Evolutionary conservation across 1,140 invertebrate genomes (phyloP), one percentile per base, ranked within the genome.

Genomic region (Diorhabda elongata): DNA sequence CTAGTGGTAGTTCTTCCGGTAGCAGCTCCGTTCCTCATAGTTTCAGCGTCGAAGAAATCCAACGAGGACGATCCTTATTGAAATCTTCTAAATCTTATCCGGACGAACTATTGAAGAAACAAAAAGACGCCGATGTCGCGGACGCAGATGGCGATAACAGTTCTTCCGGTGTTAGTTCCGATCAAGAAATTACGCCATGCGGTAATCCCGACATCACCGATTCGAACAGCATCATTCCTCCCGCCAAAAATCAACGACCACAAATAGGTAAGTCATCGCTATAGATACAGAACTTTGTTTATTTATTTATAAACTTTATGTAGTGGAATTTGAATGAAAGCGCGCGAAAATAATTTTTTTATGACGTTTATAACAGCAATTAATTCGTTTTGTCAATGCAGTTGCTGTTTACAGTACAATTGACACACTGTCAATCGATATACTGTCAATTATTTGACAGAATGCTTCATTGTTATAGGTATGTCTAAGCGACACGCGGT

Each of bases 1-100:
- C 71, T 81, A 88, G 87, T 78, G 89, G 85, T 56, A 88, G 87
- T 76, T 88, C 87, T 76, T 88, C 87, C 2, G 89, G 89, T 3
- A 92, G 90, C 42, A 86, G 89, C 60, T 91, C 90, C 3, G 85
- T 94, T 77, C 90, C 91, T 52, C 92, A 93, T 77, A 92, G 91
- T 52, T 91, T 94, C 80, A 93, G 90, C 65, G 92, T 93, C 58
- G 92, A 94, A 76, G 92, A 95, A 80, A 94, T 95, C 61, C 92
- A 93, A 78, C 93, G 92, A 80, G 91, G 92, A 58, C 85, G 91
- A 68, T 92, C 91, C 60, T 88, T 91, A 76, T 83, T 95, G 42
- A 94, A 94, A 79, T 91, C 89, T 62, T 94, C 92, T 3, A 91
- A 92, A 77, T 93, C 92, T 3, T 93, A 91, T 79, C 92, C 92